Evolutionary conservation across 2,113 vertebrate genomes (phyloP), one percentile per base, ranked within the genome.

Genomic region (Pholis gunnellus): DNA sequence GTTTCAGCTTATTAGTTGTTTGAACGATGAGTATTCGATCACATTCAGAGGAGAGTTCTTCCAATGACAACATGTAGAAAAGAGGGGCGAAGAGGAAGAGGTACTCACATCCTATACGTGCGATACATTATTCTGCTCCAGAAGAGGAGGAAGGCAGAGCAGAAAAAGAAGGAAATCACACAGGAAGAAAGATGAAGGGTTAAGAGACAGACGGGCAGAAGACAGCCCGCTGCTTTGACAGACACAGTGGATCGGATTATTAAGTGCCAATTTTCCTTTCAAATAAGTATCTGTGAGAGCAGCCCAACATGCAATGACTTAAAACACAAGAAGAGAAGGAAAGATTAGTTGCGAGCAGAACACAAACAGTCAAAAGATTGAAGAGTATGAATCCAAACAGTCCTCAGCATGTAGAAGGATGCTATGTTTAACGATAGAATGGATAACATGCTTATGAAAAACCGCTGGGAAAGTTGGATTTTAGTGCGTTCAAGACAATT

Each of bases 101-200:
- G 95, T 99, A 99, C 98, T 99, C 97, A 99, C 98, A 99, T 99
- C 95, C 97, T 99, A 96, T 99, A 99, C 92, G 98, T 99, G 96
- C 98, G 98, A 98, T 99, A 99, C 98, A 99, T 99, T 96, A 99
- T 97, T 97, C 98, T 99, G 97, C 97, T 98, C 98, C 93, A 92
- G 95, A 96, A 96, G 96, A 96, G 97, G 96, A 96, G 96, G 97
- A 96, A 97, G 95, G 96, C 96, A 96, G 96, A 94, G 73, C 82
- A 91, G 84, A 91, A 31, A 83, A 31, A 89, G 72, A 46, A 94
- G 89, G 94, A 91, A 94, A 92, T 87, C 93, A 96, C 94, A 96
- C 91, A 90, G 93, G 94, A 93, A 93, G 94, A 91, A 85, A 94
- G 90, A 94, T 90, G 93, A 89, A 78, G 75, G 84, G 75, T 92